A percentile compares a stretch with the other conserved stretches of the same genome.
Evolutionary conservation across 2,888 invertebrate species (phyloP).

Genomic region (Megaustenia siamemsis): DNA sequence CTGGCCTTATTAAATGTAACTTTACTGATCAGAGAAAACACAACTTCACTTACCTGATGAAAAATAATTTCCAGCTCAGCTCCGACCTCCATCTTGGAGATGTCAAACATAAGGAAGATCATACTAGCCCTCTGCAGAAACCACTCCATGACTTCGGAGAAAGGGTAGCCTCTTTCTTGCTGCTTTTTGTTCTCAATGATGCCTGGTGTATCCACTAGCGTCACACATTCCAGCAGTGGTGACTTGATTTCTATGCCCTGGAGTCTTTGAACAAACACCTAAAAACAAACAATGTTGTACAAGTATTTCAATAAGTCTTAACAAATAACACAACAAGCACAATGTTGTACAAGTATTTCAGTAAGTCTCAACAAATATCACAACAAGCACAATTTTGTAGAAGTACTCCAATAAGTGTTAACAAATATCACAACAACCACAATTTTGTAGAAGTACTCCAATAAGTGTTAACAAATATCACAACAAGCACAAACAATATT

Average conservation of each 20-base stretch:
- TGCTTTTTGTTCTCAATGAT: conserved; percentile 93
- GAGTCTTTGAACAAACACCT: conserved; percentile 59
- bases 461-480: no score
- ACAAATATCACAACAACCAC: no score
- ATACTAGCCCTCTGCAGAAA: conserved; percentile 97
- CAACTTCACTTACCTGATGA: conserved; percentile 6
- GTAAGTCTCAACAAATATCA: no score
- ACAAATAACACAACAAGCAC: no score
- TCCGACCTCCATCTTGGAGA: conserved; percentile 95
- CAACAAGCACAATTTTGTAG: no score
- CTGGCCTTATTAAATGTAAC: no score
- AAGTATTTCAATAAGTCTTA: no score
- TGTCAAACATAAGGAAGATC: conserved; percentile 96
- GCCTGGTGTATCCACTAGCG: conserved; percentile 97
- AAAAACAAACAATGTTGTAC: background rate
- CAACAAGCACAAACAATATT: no score
- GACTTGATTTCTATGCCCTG: conserved; percentile 65
- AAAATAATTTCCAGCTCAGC: conserved; percentile 88
- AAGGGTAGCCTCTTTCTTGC: conserved; percentile 94
- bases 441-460: no score
- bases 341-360: no score
- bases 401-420: no score
- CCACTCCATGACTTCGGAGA: conserved; percentile 98
- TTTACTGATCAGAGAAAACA: background rate
- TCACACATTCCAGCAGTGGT: conserved; percentile 82